phyloP scores from a whole-genome alignment of 2,113 vertebrate genomes.

The Opisthocomus hoazin region DNA sequence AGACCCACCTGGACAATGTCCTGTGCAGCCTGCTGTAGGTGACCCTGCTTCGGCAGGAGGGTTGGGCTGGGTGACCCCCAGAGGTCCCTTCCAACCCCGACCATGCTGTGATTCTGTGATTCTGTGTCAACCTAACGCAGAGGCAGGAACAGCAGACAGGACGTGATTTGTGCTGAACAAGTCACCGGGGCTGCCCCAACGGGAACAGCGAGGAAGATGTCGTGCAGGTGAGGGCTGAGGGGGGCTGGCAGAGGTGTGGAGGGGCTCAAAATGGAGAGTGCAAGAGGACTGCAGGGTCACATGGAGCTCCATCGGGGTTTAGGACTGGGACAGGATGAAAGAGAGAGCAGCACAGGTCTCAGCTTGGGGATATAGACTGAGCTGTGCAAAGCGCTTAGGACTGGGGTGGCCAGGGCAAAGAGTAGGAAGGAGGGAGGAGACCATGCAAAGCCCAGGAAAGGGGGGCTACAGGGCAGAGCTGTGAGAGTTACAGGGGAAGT shows the following conservation, averaged over 20 bases:
- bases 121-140: neutral
- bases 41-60: too few species aligned
- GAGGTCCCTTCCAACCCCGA: too few species aligned
- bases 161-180: neutral
- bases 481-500: neutral
- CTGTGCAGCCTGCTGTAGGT: too few species aligned
- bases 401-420: neutral
- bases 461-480: neutral
- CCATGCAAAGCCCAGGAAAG: neutral
- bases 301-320: accelerated
- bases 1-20: too few species aligned
- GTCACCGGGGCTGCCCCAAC: neutral
- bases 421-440: neutral
- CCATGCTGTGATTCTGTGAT: too few species aligned
- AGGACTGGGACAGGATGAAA: neutral
- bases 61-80: too few species aligned
- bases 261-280: neutral
- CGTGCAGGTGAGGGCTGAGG: neutral
- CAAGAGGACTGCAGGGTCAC: neutral
- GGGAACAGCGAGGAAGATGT: neutral
- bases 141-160: neutral
- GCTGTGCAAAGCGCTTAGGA: neutral
- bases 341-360: neutral
- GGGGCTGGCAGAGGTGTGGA: accelerated
- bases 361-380: neutral